These are phyloP conservation scores for Larimichthys crocea DNA, from an alignment of 2,113 vertebrate genomes.

Conservation along the genomic window DNA sequence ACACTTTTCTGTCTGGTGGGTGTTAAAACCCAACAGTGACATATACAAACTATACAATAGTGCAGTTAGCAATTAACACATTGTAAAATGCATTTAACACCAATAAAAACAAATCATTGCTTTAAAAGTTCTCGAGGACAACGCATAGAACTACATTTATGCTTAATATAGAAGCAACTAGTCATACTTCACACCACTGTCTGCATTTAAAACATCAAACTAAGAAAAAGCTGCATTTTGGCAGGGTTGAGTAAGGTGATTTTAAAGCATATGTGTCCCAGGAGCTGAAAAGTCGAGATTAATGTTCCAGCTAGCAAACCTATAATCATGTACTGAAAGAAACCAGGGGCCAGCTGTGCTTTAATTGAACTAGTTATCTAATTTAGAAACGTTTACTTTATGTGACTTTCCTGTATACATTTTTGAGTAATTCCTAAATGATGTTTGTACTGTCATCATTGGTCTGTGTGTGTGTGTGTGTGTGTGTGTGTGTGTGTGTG, in stretches of 20 bases:
- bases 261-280: neutral
- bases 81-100: neutral
- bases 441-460: constrained; percentile 12
- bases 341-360: neutral
- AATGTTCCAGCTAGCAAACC: neutral
- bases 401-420: constrained; percentile 35
- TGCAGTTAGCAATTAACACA: neutral
- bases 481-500: neutral
- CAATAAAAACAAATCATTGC: neutral
- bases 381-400: constrained; percentile 39
- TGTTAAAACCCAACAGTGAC: neutral
- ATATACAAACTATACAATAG: neutral
- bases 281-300: neutral
- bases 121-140: neutral
- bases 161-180: neutral
- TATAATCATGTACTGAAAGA: neutral
- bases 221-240: neutral
- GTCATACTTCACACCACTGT: neutral
- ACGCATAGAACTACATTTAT: neutral
- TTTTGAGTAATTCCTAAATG: constrained; percentile 41
- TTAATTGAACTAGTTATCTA: constrained; percentile 35
- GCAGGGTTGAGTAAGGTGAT: neutral
- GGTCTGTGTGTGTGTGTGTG: neutral
- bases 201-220: neutral
- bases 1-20: neutral